Base-by-base conservation (phyloP, 2,113 vertebrate genomes). In the Rattus norvegicus region DNA sequence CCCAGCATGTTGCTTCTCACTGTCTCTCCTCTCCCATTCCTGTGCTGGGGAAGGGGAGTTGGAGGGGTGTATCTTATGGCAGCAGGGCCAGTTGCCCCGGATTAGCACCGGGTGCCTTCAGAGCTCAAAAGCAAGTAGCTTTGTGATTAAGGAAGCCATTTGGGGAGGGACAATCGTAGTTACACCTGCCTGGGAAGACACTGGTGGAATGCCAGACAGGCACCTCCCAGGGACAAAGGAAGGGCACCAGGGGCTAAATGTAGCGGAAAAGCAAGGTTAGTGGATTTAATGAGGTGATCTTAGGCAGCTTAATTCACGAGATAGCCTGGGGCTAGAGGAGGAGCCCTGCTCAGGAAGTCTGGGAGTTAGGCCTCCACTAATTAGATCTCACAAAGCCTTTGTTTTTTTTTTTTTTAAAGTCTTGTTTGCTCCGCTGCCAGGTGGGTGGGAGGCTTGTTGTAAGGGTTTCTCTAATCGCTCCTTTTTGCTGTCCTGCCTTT, bases 251-350 rank as follows among this genome's bases (percentile, higher is more conserved):
- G 76, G 95, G 88, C 92, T 97, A 95, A 97, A 72, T 17, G 30
- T 63, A 43, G 75, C 79, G 0, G 36, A 88, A 94, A 95, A 84
- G 91, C 96, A 67, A 95, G 94, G 95, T 97, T 95, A 96, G 93
- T 69, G 88, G 77, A 84, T 92, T 81, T 96, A 96, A 96, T 94
- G 92, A 96, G 88, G 54, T 88, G 93, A 92, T 97, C 4, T 93
- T 77, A 85, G 77, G 95, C 85, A 70, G 92, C 85, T 95, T 97
- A 95, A 96, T 94, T 93, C 91, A 0, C 73, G 79, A 2, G 0
- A 59, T 84, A 85, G 97, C 97, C 95, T 72, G 67, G 88, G 69
- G 96, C 95, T 49, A 47, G 81, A 96, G 95, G 86, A 96, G 96
- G 85, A 91, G 76, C 90, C 67, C 36, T 0, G 1, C 0, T 1